Evolutionary conservation across 1,140 invertebrate genomes (phyloP), one percentile per base, ranked within the genome.

Genomic region (Drosophila fuyamai): DNA sequence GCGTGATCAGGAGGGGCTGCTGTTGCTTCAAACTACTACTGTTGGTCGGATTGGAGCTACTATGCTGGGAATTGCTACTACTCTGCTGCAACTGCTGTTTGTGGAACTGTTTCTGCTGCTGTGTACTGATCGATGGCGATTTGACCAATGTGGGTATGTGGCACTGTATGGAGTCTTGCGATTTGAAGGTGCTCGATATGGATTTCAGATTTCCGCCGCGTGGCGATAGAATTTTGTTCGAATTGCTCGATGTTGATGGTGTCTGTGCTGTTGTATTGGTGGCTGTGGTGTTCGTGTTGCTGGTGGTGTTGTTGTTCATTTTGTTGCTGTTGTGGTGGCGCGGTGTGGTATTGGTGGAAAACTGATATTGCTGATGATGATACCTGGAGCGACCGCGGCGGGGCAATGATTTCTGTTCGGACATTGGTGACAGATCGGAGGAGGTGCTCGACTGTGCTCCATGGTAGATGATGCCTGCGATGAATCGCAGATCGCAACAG

Each of bases 351-450:
- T 92, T 92, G 80, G 92, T 92, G 76, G 92, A 91, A 92, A 92
- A 92, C 75, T 91, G 89, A 92, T 92, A 92, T 91, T 92, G 92
- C 89, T 92, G 92, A 83, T 92, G 92, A 92, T 92, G 92, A 90
- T 94, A 95, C 95, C 95, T 95, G 91, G 95, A 95, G 90, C 94
- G 93, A 92, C 94, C 95, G 91, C 95, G 94, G 83, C 95, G 93
- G 79, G 95, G 95, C 75, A 96, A 93, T 70, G 95, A 96, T 92
- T 96, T 96, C 93, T 96, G 95, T 92, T 96, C 95, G 75, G 95
- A 95, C 95, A 96, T 95, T 76, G 95, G 95, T 77, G 95, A 96
- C 89, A 96, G 95, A 93, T 96, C 95, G 79, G 95, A 96, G 41
- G 95, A 96, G 66, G 95, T 96, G 93, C 95, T 96, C 79, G 95